phyloP scores from a whole-genome alignment of 2,797 vertebrate genomes.

The Nannoperca obscura region DNA sequence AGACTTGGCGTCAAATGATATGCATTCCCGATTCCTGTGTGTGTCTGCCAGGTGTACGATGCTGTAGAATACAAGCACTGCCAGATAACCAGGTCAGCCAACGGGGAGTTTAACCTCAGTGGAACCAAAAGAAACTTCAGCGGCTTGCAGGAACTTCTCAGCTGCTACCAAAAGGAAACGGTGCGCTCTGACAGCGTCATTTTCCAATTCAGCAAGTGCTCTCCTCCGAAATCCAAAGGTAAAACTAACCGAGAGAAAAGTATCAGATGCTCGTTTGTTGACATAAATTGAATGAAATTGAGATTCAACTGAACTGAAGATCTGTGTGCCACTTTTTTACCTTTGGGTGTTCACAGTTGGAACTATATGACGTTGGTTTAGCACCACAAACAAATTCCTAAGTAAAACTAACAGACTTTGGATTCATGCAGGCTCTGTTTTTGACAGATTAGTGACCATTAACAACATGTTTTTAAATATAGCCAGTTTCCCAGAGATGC shows the following conservation, averaged over 20 bases:
- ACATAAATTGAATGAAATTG: too few relatives aligned
- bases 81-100: slow-evolving; percentile 91
- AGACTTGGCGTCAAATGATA: neutral
- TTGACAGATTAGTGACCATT: neutral
- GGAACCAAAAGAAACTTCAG: slow-evolving; percentile 94
- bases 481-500: neutral
- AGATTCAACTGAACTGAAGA: too few relatives aligned
- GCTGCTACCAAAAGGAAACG: slow-evolving; percentile 97
- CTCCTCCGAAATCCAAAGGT: slow-evolving; percentile 95
- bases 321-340: too few relatives aligned
- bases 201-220: slow-evolving; percentile 96
- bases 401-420: neutral
- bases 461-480: neutral
- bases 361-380: neutral
- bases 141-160: slow-evolving; percentile 92
- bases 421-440: neutral
- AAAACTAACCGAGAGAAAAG: neutral
- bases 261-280: too few relatives aligned
- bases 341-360: too few relatives aligned
- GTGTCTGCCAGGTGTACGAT: slow-evolving; percentile 76
- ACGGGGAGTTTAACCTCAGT: slow-evolving; percentile 92
- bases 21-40: slow-evolving; percentile 13
- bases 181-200: slow-evolving; percentile 94
- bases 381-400: too few relatives aligned
- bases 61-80: slow-evolving; percentile 94